Conservation (phyloP, 2,888 invertebrate genomes). For the Myopa testacea region DNA sequence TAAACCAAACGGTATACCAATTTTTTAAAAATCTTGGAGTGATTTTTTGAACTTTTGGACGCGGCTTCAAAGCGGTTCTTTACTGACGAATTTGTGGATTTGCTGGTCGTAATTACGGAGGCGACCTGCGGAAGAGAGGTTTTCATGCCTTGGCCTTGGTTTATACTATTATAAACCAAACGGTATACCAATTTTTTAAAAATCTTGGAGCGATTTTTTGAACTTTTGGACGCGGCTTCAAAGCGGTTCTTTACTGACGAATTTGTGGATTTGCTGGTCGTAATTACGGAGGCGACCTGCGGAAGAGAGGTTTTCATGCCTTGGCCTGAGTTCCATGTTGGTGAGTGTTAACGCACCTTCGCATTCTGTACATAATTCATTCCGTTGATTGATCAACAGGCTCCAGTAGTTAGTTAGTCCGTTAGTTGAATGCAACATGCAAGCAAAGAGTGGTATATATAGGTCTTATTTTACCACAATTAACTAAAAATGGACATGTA, state of each 20-base stretch:
- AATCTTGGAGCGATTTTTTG: no score
- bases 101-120: background rate
- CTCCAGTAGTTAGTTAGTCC: conserved; percentile 53
- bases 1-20: no score
- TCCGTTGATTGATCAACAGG: conserved; percentile 60
- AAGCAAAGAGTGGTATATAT: background rate
- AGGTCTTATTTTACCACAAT: no score
- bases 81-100: conserved; percentile 31
- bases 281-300: background rate
- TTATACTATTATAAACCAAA: no score
- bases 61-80: no score
- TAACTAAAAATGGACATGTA: no score
- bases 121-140: background rate
- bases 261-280: conserved; percentile 24
- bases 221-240: no score
- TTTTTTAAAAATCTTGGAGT: no score
- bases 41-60: no score
- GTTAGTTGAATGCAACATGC: conserved; percentile 49
- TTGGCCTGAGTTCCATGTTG: conserved; percentile 1
- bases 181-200: no score
- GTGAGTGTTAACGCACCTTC: conserved; percentile 12
- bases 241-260: no score
- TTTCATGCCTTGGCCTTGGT: conserved; percentile 3
- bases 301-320: conserved; percentile 10
- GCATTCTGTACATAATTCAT: conserved; percentile 26